Conservation (phyloP, 1,140 invertebrate genomes). For the Drosophila littoralis region DNA sequence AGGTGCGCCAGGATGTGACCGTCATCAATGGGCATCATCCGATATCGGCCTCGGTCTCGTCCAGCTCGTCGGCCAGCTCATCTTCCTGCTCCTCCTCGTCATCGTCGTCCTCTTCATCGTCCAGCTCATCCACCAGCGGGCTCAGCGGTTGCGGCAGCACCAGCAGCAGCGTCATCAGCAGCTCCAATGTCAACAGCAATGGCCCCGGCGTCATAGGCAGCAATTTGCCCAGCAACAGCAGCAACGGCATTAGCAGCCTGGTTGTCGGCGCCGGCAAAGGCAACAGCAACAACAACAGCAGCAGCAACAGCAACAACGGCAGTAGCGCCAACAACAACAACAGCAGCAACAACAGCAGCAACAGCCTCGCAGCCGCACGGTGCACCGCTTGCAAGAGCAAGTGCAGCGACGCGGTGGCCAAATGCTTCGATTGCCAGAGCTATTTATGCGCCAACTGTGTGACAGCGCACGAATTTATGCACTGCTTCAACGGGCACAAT, state of each 20-base stretch:
- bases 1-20: slow-evolving; percentile 63
- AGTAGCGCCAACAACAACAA: slow-evolving; percentile 28
- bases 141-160: slow-evolving; percentile 77
- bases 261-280: slow-evolving; percentile 69
- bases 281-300: slow-evolving; percentile 37
- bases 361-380: slow-evolving; percentile 84
- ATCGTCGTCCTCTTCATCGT: slow-evolving; percentile 66
- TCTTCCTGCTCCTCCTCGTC: slow-evolving; percentile 72
- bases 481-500: slow-evolving; percentile 98
- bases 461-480: slow-evolving; percentile 99
- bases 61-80: slow-evolving; percentile 74
- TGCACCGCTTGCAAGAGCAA: slow-evolving; percentile 95
- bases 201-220: slow-evolving; percentile 79
- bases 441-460: slow-evolving; percentile 98
- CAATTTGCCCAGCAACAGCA: slow-evolving; percentile 55
- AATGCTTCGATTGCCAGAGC: slow-evolving; percentile 97
- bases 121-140: slow-evolving; percentile 75
- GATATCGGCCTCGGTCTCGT: slow-evolving; percentile 80
- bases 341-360: slow-evolving; percentile 27
- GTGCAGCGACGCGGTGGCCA: slow-evolving; percentile 93
- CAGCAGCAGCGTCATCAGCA: slow-evolving; percentile 71
- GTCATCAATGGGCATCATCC: slow-evolving; percentile 78
- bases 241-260: slow-evolving; percentile 56
- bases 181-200: slow-evolving; percentile 50
- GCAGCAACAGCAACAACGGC: slow-evolving; percentile 9